Evolutionary conservation across 2,797 vertebrate species (phyloP), one percentile per base, ranked within the genome.

Genomic region (Diplodus puntazzo): DNA sequence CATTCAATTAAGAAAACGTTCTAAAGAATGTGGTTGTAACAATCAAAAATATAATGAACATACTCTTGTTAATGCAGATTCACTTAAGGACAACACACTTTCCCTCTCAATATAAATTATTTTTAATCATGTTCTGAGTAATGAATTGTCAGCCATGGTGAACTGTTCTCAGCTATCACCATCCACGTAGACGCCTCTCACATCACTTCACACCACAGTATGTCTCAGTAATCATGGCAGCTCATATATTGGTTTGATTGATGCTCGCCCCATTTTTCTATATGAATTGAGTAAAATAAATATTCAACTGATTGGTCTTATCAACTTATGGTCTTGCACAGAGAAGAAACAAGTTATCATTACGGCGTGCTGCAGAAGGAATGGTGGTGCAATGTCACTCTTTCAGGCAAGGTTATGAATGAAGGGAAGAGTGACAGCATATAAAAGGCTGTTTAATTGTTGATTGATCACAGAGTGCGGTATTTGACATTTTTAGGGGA

Each of bases 391-490:
- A 90, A 83, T 89, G 77, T 85, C 86, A 83, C 73, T 83, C 72
- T 87, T 85, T 70, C 69, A 81, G 88, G 76, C 87, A 89, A 90
- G 89, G 88, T 89, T 90, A 86, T 82, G 75, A 87, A 88, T 84
- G 77, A 81, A 85, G 65, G 72, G 60, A 79, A 76, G 82, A 79
- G 55, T 85, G 90, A 92, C 88, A 61, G 88, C 89, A 91, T 91
- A 91, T 92, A 86, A 90, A 92, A 88, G 69, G 71, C 89, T 86
- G 73, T 88, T 93, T 91, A 92, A 89, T 91, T 88, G 87, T 83
- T 93, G 92, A 93, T 92, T 89, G 88, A 94, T 93, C 73, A 86
- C 86, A 60, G 73, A 72, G 75, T 82, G 81, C 73, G 83, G 79
- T 81, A 60, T 90, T 92, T 79, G 73, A 88, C 81, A 87, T 84